Percentiles rank a stretch among this genome's conserved stretches.
Evolutionary conservation across 2,797 vertebrate genomes (phyloP).

Genomic region (Neomorphus geoffroyi): DNA sequence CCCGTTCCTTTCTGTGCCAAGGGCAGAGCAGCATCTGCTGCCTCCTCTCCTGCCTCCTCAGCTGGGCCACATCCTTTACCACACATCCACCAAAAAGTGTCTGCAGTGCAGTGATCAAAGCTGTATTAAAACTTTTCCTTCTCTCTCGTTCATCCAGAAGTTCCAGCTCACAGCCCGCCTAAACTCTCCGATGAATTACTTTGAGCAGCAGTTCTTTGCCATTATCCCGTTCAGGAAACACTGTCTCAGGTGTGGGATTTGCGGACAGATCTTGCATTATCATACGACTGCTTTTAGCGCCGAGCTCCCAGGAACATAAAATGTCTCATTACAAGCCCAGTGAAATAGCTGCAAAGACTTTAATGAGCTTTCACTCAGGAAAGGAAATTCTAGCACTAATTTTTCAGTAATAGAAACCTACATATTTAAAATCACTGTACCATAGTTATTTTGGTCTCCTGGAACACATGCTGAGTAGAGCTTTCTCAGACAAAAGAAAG

Average conservation of each 20-base stretch:
- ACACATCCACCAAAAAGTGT: not conserved
- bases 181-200: not conserved
- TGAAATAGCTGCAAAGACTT: conserved; percentile 3
- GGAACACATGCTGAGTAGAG: not conserved
- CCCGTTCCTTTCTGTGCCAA: not conserved
- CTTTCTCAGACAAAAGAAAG: not conserved
- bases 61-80: not conserved
- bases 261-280: not conserved
- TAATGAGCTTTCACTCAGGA: conserved; percentile 16
- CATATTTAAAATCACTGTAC: not conserved
- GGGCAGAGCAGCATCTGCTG: not conserved
- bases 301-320: not conserved
- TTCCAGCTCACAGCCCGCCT: not conserved
- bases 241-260: conserved; percentile 9
- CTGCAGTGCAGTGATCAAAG: conserved; percentile 1
- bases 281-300: not conserved
- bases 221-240: not conserved
- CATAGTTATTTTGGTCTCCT: not conserved
- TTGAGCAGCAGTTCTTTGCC: not conserved
- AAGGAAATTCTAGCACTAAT: not conserved
- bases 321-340: not conserved
- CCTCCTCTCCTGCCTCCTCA: not conserved
- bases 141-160: not conserved
- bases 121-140: not conserved
- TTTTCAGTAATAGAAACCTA: conserved; percentile 10